Evolutionary conservation across 2,888 invertebrate species (phyloP), one percentile per base, ranked within the genome.

Genomic region (Perizoma flavofasciatum): DNA sequence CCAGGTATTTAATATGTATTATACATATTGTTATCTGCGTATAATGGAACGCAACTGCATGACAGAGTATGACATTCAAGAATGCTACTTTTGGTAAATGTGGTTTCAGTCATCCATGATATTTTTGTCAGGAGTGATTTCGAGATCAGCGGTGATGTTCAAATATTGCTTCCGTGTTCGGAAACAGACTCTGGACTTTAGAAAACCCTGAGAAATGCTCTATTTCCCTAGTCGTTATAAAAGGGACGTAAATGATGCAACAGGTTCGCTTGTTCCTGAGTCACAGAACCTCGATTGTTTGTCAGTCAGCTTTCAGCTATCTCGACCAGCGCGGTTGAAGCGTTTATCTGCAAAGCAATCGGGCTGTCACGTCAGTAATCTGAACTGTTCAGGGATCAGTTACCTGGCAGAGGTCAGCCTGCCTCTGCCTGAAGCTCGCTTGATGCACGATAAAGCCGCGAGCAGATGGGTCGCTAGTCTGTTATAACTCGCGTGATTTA

Each of bases 311-410:
- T 55, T 50, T 63, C 61, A 58, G 44, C 39, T 34, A 47, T 49
- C 49, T 55, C 45, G 54, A 52, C 43, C 39, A 48, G 35, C 10
- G 49, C 41, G 45, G 34, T 49, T 49, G 45, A 49, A 34, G 48
- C 50, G 50, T 49, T 53, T 62, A 59, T 52, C 49, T 59, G 61
- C 58, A 48, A 11, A 35, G 49, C 63, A 51, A 61, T 59, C 61
- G 10, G 43, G 49, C 65, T 63, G 65, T 61, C 68, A 65, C 48
- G 53, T 63, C 64, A 57, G 43, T 65, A 53, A 61, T 49, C 62
- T 58, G 49, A 61, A 49, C 57, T 56, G 59, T 45, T 54, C 61
- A 54, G 56, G 58, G 63, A 63, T 66, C 63, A 59, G 47, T 54
- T 64, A 64, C 60, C 54, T 54, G 53, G 32, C 55, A 60, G 53